Conservation (phyloP, 2,113 vertebrate species). For the Elachura formosa region DNA sequence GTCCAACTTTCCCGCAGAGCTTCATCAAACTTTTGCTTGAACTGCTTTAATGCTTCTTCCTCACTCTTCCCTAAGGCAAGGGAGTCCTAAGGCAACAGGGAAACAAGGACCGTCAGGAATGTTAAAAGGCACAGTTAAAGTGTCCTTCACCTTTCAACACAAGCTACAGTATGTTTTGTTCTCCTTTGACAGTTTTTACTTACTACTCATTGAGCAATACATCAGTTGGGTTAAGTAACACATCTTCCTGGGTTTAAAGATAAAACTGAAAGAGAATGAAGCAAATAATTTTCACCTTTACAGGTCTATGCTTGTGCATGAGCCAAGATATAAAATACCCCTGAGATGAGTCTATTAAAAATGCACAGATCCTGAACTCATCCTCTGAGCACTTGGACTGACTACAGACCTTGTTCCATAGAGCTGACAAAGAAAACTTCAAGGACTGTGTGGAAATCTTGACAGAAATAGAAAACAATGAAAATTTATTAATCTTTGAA, state of each 20-base stretch:
- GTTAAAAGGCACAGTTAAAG: not conserved
- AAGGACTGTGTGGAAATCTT: not conserved
- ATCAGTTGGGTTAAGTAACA: not conserved
- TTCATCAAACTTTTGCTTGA: constrained; percentile 98
- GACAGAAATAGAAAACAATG: not conserved
- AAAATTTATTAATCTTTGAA: not conserved
- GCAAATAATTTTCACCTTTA: not conserved
- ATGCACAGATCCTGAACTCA: not conserved
- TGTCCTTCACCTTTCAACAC: not conserved
- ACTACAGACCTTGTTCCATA: not conserved
- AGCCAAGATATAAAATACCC: not conserved
- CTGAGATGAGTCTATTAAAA: not conserved
- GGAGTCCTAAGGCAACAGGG: constrained; percentile 79
- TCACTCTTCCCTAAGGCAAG: constrained; percentile 95
- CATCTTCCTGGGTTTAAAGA: not conserved
- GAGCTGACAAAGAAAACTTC: not conserved
- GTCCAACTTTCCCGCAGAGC: constrained; percentile 98
- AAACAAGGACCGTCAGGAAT: not conserved
- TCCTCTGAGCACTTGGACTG: not conserved
- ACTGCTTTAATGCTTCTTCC: constrained; percentile 96
- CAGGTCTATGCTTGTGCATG: not conserved
- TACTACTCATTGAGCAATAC: not conserved
- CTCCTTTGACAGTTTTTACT: not conserved
- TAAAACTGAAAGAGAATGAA: not conserved
- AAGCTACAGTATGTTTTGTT: not conserved